A percentile compares a stretch with the other conserved stretches of the same genome.
These are phyloP conservation scores for Heliconius aoede DNA, from an alignment of 2,888 invertebrate genomes.

Conservation along the genomic window DNA sequence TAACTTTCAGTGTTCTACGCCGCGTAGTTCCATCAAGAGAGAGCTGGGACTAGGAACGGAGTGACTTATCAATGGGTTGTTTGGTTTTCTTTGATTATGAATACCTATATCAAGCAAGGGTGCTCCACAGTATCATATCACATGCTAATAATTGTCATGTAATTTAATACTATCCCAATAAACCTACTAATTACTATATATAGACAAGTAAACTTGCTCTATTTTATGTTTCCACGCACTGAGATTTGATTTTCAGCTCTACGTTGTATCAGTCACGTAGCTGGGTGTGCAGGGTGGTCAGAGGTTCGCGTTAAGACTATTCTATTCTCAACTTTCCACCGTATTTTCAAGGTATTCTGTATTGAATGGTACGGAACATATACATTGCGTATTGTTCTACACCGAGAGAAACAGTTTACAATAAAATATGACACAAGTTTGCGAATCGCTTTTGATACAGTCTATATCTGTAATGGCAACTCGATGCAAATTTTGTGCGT, in stretches of 20 bases:
- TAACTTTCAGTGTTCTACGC: too few relatives aligned
- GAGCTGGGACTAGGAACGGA: background rate
- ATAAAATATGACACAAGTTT: slow-evolving; percentile 11
- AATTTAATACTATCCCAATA: background rate
- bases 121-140: background rate
- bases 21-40: too few relatives aligned
- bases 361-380: background rate
- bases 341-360: background rate
- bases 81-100: background rate
- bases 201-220: background rate
- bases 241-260: too few relatives aligned
- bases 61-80: background rate
- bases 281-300: too few relatives aligned
- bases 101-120: background rate
- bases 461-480: slow-evolving; percentile 1
- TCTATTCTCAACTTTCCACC: too few relatives aligned
- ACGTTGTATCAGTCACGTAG: too few relatives aligned
- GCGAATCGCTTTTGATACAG: slow-evolving; percentile 9
- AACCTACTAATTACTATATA: background rate
- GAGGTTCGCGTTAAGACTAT: too few relatives aligned
- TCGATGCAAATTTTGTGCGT: slow-evolving; percentile 12
- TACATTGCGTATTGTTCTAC: background rate
- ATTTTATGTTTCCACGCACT: background rate
- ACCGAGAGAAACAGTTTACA: background rate
- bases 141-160: background rate